Evolutionary conservation across 2,113 vertebrate genomes (phyloP), one percentile per base, ranked within the genome.

Genomic region (Fulmarus glacialis): DNA sequence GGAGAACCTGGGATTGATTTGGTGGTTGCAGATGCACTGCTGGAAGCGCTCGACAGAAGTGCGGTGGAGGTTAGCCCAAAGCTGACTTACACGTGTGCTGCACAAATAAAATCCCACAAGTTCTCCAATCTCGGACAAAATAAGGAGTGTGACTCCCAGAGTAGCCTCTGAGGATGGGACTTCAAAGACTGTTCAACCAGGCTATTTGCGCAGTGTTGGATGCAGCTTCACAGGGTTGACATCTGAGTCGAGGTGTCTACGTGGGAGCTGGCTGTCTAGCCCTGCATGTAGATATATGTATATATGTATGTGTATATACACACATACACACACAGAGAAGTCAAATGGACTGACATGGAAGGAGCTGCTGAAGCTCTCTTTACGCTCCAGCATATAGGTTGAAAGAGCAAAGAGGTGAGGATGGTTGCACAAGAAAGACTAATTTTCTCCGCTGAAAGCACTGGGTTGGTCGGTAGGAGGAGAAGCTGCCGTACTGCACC

Each of bases 401-500:
- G 48, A 52, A 52, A 90, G 63, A 85, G 13, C 32, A 75, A 94
- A 80, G 11, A 47, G 6, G 52, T 85, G 8, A 1, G 6, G 19
- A 8, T 7, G 26, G 7, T 29, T 84, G n/a, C 50, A 47, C 9
- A 21, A 29, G 22, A 36, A 13, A 74, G 38, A 43, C 9, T 10
- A 4, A 55, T 87, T 87, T 87, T 58, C 68, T 87, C 19, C 29
- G 29, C 50, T 42, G 64, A 74, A 82, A 75, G 19, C 5, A 4
- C 15, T 38, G 68, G 21, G 52, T 22, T 50, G 32, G 40, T 67
- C 2, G 6, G n/a, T n/a, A 32, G 45, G 42, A 81, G 66, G n/a
- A 71, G 63, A 73, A 88, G 63, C 42, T 18, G 14, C 43, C 0
- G 0, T n/a, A 53, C 47, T 63, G 16, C 1, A 0, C 47, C 24